phyloP scores from a whole-genome alignment of 1,140 invertebrate species.

The Listronotus bonariensis region DNA sequence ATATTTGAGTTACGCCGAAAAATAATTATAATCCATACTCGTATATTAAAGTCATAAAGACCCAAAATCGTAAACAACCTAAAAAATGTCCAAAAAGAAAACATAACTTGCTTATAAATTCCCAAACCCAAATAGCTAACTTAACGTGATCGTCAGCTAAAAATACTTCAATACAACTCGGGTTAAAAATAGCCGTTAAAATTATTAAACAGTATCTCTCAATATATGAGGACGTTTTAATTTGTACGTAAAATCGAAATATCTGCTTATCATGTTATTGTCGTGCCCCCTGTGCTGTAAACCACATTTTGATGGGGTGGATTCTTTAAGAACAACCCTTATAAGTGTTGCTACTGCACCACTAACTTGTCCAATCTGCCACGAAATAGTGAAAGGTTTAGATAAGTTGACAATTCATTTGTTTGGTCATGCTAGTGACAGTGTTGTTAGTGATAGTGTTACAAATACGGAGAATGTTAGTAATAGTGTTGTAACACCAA shows the following conservation, averaged over 20 bases:
- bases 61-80: too few relatives aligned
- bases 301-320: slow-evolving; percentile 70
- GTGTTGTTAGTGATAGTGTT: slow-evolving; percentile 11
- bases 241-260: slow-evolving; percentile 19
- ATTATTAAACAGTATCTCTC: slow-evolving; percentile 28
- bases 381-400: slow-evolving; percentile 72
- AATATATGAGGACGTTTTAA: slow-evolving; percentile 6
- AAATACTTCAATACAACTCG: too few relatives aligned
- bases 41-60: too few relatives aligned
- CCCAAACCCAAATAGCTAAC: too few relatives aligned
- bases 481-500: slow-evolving; percentile 2
- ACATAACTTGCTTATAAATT: too few relatives aligned
- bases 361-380: slow-evolving; percentile 75
- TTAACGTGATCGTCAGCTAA: too few relatives aligned
- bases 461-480: not conserved
- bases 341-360: slow-evolving; percentile 75
- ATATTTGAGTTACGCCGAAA: too few relatives aligned
- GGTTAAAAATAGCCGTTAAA: slow-evolving; percentile 26
- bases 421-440: slow-evolving; percentile 66
- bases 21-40: too few relatives aligned
- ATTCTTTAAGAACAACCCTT: slow-evolving; percentile 70
- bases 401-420: slow-evolving; percentile 86
- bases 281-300: slow-evolving; percentile 77
- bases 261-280: slow-evolving; percentile 66
- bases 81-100: too few relatives aligned